A percentile compares a stretch with the other conserved stretches of the same genome.
phyloP scores from a whole-genome alignment of 2,797 vertebrate genomes.

The Enteromius trimaculatus region DNA sequence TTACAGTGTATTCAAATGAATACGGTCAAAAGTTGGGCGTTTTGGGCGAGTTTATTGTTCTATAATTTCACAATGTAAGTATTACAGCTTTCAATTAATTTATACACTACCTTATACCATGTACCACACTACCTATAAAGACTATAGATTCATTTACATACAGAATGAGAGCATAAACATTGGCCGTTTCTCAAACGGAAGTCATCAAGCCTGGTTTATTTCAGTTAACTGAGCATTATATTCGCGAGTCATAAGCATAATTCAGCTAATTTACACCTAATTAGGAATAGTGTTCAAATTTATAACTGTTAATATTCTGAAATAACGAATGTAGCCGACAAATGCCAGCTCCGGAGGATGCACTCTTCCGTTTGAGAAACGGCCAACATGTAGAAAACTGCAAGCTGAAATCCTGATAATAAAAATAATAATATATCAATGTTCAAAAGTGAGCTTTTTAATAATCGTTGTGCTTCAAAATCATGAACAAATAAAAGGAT shows the following conservation, averaged over 20 bases:
- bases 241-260: no score
- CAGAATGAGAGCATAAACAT: background rate
- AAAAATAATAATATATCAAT: background rate
- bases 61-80: background rate
- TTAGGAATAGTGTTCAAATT: no score
- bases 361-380: no score
- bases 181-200: no score
- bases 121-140: background rate
- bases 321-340: no score
- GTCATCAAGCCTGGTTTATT: no score
- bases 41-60: background rate
- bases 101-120: background rate
- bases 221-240: no score
- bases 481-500: conserved; percentile 32
- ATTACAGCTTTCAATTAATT: background rate
- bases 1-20: background rate
- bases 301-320: no score
- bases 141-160: background rate
- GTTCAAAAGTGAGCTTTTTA: conserved; percentile 2
- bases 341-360: no score
- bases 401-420: background rate
- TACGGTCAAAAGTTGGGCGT: background rate
- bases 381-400: background rate
- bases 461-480: conserved; percentile 32
- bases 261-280: no score